Conservation (phyloP, 2,888 invertebrate genomes). For the Omphaloscelis lunosa region DNA sequence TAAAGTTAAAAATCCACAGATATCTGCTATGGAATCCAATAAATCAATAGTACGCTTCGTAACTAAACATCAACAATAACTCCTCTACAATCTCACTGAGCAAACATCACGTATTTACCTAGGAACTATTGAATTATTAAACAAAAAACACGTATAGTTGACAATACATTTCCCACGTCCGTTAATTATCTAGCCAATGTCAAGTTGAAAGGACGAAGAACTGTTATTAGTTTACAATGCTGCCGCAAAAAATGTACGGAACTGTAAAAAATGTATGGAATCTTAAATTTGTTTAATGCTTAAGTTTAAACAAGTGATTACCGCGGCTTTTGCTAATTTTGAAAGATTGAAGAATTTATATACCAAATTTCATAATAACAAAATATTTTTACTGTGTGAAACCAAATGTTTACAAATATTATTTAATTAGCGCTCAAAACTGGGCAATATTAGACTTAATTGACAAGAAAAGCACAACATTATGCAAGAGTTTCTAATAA, state of each 20-base stretch:
- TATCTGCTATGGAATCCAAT: background rate
- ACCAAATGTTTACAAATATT: background rate
- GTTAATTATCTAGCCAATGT: constrained; percentile 58
- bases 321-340: constrained; percentile 8
- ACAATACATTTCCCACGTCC: constrained; percentile 64
- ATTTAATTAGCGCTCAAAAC: background rate
- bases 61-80: constrained; percentile 6
- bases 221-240: constrained; percentile 38
- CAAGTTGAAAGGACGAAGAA: constrained; percentile 55
- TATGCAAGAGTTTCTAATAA: background rate
- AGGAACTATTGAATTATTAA: constrained; percentile 40
- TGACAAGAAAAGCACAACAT: background rate
- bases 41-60: background rate
- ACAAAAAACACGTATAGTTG: constrained; percentile 42
- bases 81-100: constrained; percentile 14
- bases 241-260: constrained; percentile 39
- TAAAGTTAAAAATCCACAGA: background rate
- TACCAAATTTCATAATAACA: background rate
- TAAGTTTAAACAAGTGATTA: background rate
- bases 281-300: constrained; percentile 9
- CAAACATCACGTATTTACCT: constrained; percentile 48
- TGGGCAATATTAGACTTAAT: background rate
- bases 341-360: constrained; percentile 6
- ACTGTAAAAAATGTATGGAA: constrained; percentile 13
- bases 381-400: background rate